Evolutionary conservation across 2,797 vertebrate species (phyloP), one percentile per base, ranked within the genome.

Genomic region (Ibycter americanus): DNA sequence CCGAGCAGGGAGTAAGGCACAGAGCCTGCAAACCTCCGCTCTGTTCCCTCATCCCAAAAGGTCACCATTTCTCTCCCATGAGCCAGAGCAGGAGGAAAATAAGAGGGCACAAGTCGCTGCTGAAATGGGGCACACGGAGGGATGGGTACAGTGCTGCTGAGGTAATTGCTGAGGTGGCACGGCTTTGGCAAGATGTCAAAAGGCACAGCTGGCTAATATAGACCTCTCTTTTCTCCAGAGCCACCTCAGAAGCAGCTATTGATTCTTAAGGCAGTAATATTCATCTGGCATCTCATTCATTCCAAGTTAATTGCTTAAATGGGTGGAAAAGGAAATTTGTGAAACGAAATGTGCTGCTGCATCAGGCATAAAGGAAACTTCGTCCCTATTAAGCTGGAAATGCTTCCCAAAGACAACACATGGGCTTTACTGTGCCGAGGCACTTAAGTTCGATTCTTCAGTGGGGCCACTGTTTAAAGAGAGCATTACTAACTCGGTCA

Each of bases 391-490:
- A 97, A 95, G 93, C 79, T 95, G 87, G 94, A 96, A 97, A 97
- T 86, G 89, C 82, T 97, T 97, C 97, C 96, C 97, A 97, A 97
- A 96, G 93, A 95, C 94, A 97, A 97, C 96, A 97, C 94, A 81
- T 88, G 40, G 79, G 93, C 89, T 97, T 96, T 91, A 87, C 96
- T 91, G 87, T 93, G 92, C 93, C 2, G 44, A 97, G 94, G 92
- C 92, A 95, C 96, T 96, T 93, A 58, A 93, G 94, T 88, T 92
- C 94, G 95, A 96, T 97, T 97, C 97, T 97, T 97, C 96, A 97
- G 90, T 96, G 93, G 82, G 78, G 65, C 93, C 89, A 83, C 90
- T 97, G 96, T 97, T 96, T 89, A 89, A 95, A 96, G 89, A 93
- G 61, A 83, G 25, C 61, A 81, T 86, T 95, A 68, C 92, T 74